Evolutionary conservation across 2,797 vertebrate species (phyloP).

Genomic region (Myotis findleyi): DNA sequence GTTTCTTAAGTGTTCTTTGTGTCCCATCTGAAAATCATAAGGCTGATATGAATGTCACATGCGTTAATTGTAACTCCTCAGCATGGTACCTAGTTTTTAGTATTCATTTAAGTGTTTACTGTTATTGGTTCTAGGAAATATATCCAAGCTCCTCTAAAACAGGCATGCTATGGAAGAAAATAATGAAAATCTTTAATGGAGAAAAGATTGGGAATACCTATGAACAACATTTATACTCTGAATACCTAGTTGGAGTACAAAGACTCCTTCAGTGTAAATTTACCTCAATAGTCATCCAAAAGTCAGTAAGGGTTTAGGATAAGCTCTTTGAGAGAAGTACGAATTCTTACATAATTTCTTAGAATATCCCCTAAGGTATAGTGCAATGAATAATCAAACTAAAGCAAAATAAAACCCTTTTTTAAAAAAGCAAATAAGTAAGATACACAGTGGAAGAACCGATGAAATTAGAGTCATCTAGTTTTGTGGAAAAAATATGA

Average conservation of each 20-base stretch:
- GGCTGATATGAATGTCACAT: neutral
- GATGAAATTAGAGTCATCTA: neutral
- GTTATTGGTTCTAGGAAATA: neutral
- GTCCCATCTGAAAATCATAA: neutral
- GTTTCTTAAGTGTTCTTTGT: neutral
- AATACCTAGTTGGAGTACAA: neutral
- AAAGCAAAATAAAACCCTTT: neutral
- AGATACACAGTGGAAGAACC: neutral
- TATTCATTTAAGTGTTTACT: neutral
- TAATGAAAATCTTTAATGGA: neutral
- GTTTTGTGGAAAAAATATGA: neutral
- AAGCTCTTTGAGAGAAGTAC: neutral
- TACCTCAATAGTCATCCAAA: neutral
- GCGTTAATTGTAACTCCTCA: neutral
- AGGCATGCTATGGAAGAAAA: neutral
- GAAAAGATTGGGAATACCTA: neutral
- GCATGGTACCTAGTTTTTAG: neutral
- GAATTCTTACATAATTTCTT: neutral
- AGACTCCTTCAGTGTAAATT: neutral
- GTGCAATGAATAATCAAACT: neutral
- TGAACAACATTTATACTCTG: neutral
- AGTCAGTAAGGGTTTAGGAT: neutral
- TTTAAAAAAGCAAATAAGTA: neutral
- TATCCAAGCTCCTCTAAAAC: neutral
- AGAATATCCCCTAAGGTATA: neutral